Evolutionary conservation across 1,140 invertebrate genomes (phyloP), one percentile per base, ranked within the genome.

Genomic region (Drosophila lowei): DNA sequence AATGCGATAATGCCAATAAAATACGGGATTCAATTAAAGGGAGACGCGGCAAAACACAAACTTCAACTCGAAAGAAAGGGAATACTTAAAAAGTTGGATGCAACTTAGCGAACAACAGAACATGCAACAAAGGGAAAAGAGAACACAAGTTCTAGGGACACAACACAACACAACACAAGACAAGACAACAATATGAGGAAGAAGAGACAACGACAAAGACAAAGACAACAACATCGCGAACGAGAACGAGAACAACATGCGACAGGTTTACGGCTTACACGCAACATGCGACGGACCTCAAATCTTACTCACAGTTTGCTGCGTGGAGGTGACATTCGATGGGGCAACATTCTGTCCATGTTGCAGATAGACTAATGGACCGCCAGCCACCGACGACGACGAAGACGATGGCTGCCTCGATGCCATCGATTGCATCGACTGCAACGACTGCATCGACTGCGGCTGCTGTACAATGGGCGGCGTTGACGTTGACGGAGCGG

Each of bases 221-320:
- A 50, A 78, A 66, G 48, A 48, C 43, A 48, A 59, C 28, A 44
- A 65, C 30, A 72, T 53, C 16, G 44, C 63, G 13, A 63, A 52
- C 30, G 57, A 58, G 6, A 71, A 54, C 49, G 34, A 11, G 11
- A 52, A 61, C 23, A 52, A 78, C 79, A 83, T 83, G 79, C 79
- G 79, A 83, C 79, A 83, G 68, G 79, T 83, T 83, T 72, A 54
- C 70, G 67, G 52, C 47, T 68, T 42, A 65, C 49, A 72, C 65
- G 59, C 59, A 70, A 73, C 79, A 81, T 83, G 79, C 79, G 49
- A 57, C 18, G 48, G 44, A 57, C 52, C 64, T 60, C 53, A 63
- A 57, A 60, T 68, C 75, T 76, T 90, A 90, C 89, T 90, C 89
- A 90, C 89, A 90, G 85, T 90, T 90, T 89, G 89, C 62, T 84